Evolutionary conservation across 2,797 vertebrate species (phyloP).

Genomic region (Cirrhinus mrigala): DNA sequence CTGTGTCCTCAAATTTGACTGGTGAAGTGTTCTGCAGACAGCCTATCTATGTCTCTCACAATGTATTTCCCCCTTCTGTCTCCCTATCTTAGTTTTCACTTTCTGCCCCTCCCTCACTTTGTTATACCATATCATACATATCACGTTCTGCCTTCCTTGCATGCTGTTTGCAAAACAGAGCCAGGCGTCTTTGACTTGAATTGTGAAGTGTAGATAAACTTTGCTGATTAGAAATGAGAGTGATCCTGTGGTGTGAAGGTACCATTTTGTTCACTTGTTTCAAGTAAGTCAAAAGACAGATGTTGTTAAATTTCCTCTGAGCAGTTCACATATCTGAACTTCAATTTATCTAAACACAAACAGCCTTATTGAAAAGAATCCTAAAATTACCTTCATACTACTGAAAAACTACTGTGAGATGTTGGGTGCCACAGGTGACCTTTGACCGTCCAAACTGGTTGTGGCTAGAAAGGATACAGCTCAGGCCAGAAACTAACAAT

Average conservation of each 20-base stretch:
- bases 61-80: not conserved
- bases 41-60: not conserved
- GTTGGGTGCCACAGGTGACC: not conserved
- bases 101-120: not conserved
- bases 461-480: no score
- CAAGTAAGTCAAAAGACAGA: not conserved
- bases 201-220: not conserved
- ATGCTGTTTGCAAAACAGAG: slow-evolving; percentile 24
- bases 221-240: not conserved
- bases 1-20: not conserved
- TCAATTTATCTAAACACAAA: not conserved
- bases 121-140: slow-evolving; percentile 9
- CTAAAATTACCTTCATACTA: not conserved
- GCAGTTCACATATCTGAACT: no score
- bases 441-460: not conserved
- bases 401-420: not conserved
- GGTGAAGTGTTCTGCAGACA: not conserved
- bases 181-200: not conserved
- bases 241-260: not conserved
- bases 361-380: not conserved
- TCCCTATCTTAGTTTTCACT: not conserved
- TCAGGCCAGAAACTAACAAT: no score
- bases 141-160: not conserved
- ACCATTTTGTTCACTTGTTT: not conserved
- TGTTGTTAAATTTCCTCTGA: not conserved